Evolutionary conservation across 1,140 invertebrate species (phyloP).

Genomic region (Lepidurus apus): DNA sequence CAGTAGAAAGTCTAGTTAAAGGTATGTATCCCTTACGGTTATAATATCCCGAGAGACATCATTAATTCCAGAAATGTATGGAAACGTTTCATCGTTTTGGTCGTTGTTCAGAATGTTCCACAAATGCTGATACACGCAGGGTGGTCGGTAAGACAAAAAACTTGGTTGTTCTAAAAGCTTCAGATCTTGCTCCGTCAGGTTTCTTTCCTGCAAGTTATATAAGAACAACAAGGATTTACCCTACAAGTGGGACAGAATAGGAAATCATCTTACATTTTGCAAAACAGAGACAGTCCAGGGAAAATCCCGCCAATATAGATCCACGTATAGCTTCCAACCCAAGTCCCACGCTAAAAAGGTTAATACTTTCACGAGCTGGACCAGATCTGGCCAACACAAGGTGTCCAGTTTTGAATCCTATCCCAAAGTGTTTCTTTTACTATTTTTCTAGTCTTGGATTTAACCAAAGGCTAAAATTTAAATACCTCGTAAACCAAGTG

Average conservation of each 20-base stretch:
- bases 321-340: slow-evolving; percentile 60
- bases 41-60: slow-evolving; percentile 64
- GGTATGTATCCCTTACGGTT: slow-evolving; percentile 51
- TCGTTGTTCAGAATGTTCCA: slow-evolving; percentile 55
- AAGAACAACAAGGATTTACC: slow-evolving; percentile 23
- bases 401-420: slow-evolving; percentile 76
- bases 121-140: slow-evolving; percentile 64
- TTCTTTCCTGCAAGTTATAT: slow-evolving; percentile 35
- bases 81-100: slow-evolving; percentile 51
- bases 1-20: slow-evolving; percentile 38
- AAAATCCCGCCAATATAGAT: slow-evolving; percentile 82
- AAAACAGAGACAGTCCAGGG: slow-evolving; percentile 51
- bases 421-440: not conserved
- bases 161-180: slow-evolving; percentile 54
- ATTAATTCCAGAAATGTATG: slow-evolving; percentile 59
- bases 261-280: not conserved
- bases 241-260: not conserved
- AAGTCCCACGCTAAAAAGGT: slow-evolving; percentile 74
- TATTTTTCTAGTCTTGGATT: not conserved
- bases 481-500: slow-evolving; percentile 78
- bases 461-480: slow-evolving; percentile 12
- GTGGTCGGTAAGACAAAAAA: slow-evolving; percentile 58
- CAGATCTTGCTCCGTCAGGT: slow-evolving; percentile 51
- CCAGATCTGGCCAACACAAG: slow-evolving; percentile 60
- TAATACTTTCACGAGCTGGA: slow-evolving; percentile 63